phyloP scores from a whole-genome alignment of 2,113 vertebrate genomes.

The Pachyramphus minor region DNA sequence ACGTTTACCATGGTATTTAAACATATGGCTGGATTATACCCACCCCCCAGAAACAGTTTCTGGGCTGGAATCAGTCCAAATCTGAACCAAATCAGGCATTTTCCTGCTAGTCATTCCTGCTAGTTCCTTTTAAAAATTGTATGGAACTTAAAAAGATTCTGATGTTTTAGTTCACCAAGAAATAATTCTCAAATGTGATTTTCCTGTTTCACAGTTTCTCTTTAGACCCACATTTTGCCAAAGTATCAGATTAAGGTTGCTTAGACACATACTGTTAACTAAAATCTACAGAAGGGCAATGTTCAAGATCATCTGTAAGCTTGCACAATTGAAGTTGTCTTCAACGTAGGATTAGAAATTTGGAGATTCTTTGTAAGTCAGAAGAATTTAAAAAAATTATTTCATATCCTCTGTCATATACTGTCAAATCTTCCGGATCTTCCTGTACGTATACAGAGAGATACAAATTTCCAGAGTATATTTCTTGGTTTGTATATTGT shows the following conservation, averaged over 20 bases:
- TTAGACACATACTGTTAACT: background rate
- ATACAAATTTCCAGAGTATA: background rate
- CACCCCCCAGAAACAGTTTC: background rate
- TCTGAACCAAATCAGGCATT: background rate
- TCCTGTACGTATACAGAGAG: background rate
- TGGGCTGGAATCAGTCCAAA: background rate
- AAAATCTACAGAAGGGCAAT: background rate
- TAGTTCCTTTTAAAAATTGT: background rate
- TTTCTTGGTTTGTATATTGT: background rate
- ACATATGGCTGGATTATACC: background rate
- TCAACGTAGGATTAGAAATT: background rate
- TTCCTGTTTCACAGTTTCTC: background rate
- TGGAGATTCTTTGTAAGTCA: background rate
- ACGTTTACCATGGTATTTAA: background rate
- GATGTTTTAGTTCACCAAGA: background rate
- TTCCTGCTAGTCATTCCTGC: background rate
- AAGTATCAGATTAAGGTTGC: background rate
- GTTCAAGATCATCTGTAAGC: background rate
- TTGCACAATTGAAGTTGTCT: background rate
- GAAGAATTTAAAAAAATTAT: background rate
- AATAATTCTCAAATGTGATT: background rate
- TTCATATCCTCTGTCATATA: background rate
- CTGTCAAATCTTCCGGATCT: background rate
- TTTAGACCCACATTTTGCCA: background rate
- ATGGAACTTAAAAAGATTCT: background rate